Conservation (phyloP, 2,113 vertebrate genomes). For the Tapirus terrestris region DNA sequence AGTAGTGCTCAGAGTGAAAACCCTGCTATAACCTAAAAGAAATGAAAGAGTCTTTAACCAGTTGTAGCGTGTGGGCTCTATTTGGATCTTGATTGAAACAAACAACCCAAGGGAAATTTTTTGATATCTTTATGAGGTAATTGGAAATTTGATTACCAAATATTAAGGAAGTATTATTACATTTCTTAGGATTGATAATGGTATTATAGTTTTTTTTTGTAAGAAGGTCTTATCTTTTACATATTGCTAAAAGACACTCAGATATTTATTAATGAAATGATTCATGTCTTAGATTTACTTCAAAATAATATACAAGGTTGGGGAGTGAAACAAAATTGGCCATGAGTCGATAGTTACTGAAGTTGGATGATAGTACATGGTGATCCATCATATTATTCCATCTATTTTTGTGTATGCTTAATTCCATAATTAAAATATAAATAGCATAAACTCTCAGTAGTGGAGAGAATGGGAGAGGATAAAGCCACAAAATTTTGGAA, state of each 20-base stretch:
- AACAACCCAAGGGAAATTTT: not conserved
- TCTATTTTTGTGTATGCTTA: not conserved
- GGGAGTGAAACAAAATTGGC: not conserved
- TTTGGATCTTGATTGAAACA: not conserved
- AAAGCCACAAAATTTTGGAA: slow-evolving; percentile 5
- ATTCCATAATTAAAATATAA: not conserved
- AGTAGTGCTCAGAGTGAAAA: not conserved
- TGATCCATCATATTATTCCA: not conserved
- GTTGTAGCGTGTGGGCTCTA: not conserved
- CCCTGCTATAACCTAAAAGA: not conserved
- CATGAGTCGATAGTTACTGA: not conserved
- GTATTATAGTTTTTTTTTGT: not conserved
- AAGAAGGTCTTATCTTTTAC: not conserved
- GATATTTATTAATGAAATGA: not conserved
- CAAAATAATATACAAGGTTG: not conserved
- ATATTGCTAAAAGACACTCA: not conserved
- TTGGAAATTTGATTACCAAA: not conserved
- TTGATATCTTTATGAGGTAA: not conserved
- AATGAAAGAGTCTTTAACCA: not conserved
- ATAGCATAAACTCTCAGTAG: not conserved
- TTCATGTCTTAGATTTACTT: not conserved
- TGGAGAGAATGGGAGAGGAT: not conserved
- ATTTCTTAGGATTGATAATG: not conserved
- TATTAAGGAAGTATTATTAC: not conserved
- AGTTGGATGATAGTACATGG: not conserved